Percentiles rank a stretch among this genome's conserved stretches.
These are phyloP conservation scores for Bucco capensis DNA, from an alignment of 2,113 vertebrate genomes.

Conservation along the genomic window DNA sequence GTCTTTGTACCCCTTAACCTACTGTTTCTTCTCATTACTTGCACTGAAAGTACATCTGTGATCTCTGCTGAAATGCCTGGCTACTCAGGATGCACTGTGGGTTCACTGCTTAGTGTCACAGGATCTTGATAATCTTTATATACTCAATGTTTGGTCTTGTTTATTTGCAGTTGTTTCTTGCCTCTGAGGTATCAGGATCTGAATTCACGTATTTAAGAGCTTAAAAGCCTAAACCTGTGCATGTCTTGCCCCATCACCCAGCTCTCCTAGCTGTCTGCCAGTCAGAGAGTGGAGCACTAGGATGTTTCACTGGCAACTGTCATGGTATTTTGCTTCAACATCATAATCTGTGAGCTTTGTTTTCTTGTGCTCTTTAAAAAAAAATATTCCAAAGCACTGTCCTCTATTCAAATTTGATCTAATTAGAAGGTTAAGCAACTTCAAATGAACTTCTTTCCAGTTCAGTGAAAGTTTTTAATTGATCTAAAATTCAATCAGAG, in stretches of 20 bases:
- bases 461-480: not conserved
- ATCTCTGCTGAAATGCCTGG: not conserved
- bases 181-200: not conserved
- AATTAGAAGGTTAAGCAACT: not conserved
- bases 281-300: not conserved
- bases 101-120: not conserved
- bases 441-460: not conserved
- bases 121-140: not conserved
- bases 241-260: not conserved
- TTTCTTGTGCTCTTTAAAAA: not conserved
- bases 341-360: not conserved
- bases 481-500: not conserved
- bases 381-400: not conserved
- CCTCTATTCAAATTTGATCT: not conserved
- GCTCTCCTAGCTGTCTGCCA: not conserved
- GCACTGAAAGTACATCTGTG: not conserved
- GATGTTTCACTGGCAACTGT: not conserved
- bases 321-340: not conserved
- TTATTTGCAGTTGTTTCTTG: not conserved
- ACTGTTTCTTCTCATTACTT: conserved; percentile 34
- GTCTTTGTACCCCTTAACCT: not conserved
- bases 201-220: not conserved
- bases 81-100: not conserved
- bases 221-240: not conserved
- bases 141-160: not conserved